Conservation (phyloP, 1,140 invertebrate species). For the Formica selysi region DNA sequence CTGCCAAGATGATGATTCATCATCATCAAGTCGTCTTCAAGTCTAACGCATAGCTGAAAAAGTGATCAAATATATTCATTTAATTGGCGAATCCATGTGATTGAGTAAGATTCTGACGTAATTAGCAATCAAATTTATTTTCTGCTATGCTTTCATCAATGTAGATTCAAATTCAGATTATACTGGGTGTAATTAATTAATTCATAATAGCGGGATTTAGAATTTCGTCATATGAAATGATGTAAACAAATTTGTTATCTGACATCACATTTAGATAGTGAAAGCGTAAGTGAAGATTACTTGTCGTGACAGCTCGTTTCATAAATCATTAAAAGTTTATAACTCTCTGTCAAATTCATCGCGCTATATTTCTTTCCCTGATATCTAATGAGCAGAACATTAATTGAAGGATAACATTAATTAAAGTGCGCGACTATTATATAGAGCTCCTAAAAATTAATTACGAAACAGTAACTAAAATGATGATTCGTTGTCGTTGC, state of each 20-base stretch:
- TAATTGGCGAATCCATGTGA: slow-evolving; percentile 44
- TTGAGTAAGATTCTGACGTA: slow-evolving; percentile 41
- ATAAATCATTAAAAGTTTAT: slow-evolving; percentile 1
- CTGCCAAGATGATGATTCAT: slow-evolving; percentile 71
- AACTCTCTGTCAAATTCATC: background rate
- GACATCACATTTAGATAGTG: slow-evolving; percentile 21
- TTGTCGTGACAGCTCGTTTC: background rate
- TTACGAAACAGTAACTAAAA: background rate
- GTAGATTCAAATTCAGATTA: background rate
- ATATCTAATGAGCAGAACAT: background rate
- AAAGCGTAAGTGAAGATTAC: slow-evolving; percentile 28
- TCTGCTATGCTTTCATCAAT: background rate
- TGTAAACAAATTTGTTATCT: slow-evolving; percentile 24
- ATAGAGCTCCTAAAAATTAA: slow-evolving; percentile 34
- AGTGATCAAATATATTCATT: background rate
- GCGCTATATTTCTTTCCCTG: background rate
- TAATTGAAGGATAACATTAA: background rate
- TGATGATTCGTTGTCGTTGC: background rate
- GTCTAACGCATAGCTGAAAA: slow-evolving; percentile 20
- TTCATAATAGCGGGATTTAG: background rate
- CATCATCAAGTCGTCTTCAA: slow-evolving; percentile 46
- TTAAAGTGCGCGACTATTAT: slow-evolving; percentile 7
- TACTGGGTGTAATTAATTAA: slow-evolving; percentile 15
- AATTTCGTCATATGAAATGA: background rate
- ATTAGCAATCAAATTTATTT: background rate